Evolutionary conservation across 2,113 vertebrate genomes (phyloP).

Genomic region (Lamprologus ornatipinnis): DNA sequence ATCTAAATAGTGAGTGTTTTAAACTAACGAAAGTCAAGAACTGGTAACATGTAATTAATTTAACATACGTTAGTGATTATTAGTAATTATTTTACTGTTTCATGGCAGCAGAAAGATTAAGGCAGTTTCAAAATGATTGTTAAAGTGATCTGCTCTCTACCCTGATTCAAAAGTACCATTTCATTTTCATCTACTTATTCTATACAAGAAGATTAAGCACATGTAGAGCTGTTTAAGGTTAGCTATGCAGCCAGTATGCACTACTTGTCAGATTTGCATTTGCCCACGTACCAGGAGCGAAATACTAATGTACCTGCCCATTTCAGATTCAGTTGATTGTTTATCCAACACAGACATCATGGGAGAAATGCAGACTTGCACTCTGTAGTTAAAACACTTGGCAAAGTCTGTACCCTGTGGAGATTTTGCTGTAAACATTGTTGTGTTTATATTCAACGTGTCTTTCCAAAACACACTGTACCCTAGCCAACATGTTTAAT

Average conservation of each 20-base stretch:
- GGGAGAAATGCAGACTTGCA: not conserved
- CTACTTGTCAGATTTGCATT: not conserved
- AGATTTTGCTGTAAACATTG: not conserved
- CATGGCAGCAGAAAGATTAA: not conserved
- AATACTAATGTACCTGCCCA: not conserved
- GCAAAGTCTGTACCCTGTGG: too few species aligned
- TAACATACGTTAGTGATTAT: not conserved
- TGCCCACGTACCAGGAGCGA: not conserved
- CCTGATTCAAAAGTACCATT: not conserved
- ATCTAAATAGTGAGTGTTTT: conserved; percentile 78
- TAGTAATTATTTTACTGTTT: not conserved
- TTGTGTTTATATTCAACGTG: not conserved
- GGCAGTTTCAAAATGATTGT: not conserved
- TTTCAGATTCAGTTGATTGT: not conserved
- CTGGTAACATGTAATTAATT: not conserved
- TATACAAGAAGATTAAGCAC: not conserved
- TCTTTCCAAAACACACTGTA: not conserved
- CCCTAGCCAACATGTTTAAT: not conserved
- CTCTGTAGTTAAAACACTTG: not conserved
- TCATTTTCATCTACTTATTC: not conserved
- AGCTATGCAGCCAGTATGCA: not conserved
- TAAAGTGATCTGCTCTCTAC: not conserved
- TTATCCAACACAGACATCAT: not conserved
- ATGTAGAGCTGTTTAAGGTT: not conserved
- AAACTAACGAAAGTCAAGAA: not conserved